phyloP scores from a whole-genome alignment of 2,888 invertebrate species.

The Epinotia nisella region DNA sequence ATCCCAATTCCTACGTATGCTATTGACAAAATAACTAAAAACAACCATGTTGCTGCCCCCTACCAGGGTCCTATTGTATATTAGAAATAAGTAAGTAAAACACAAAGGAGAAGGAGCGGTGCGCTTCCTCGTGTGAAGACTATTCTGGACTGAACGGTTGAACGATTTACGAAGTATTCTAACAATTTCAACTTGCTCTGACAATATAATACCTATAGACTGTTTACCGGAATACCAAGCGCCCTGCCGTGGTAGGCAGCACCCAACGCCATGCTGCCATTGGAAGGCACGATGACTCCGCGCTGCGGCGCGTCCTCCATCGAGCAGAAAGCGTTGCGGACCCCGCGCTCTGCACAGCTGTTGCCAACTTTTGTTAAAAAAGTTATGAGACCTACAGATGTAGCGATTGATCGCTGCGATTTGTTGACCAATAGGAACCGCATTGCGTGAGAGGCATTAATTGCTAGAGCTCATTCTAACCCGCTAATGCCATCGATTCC shows the following conservation, averaged over 20 bases:
- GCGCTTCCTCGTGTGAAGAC: neutral
- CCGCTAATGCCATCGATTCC: no score
- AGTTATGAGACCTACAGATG: neutral
- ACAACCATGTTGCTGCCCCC: no score
- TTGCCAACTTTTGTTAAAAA: neutral
- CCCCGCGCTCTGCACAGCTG: conserved; percentile 75
- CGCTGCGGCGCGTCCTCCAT: conserved; percentile 57
- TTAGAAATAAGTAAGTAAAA: neutral
- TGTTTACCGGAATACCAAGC: conserved; percentile 71
- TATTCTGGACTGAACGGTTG: neutral
- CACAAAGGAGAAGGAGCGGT: no score
- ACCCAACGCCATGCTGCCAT: conserved; percentile 73
- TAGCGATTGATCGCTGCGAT: neutral
- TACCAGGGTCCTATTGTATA: neutral
- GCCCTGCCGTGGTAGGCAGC: conserved; percentile 76
- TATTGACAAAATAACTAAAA: no score
- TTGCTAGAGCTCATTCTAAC: no score
- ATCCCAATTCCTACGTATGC: no score
- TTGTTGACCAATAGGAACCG: neutral
- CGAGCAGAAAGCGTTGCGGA: conserved; percentile 69
- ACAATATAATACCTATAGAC: no score
- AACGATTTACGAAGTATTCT: neutral
- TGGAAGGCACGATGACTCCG: conserved; percentile 77
- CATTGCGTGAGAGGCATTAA: no score
- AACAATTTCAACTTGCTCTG: no score